Evolutionary conservation across 2,797 vertebrate species (phyloP), one percentile per base, ranked within the genome.

Genomic region (Crypturellus tataupa): DNA sequence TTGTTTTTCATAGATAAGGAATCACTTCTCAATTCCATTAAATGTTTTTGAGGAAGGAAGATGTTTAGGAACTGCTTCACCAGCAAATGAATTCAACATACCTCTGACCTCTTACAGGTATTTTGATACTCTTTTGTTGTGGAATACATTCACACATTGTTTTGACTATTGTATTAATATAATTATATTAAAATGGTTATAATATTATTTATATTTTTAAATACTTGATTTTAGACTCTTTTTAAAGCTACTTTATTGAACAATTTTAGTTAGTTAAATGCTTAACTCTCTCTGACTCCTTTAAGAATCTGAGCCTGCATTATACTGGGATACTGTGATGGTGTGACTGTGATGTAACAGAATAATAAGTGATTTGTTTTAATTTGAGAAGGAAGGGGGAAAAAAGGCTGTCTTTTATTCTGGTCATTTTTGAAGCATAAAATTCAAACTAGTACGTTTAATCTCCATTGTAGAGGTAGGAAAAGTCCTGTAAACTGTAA

Each of bases 61-160:
- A 15, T 98, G 97, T 96, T 97, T 99, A 95, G 99, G 99, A 76
- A 98, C 87, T 69, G 98, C 99, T 89, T 97, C 96, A 46, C 98
- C 99, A 68, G 97, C 95, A 59, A 98, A 98, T 94, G 99, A 99
- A 95, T 99, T 99, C 97, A 99, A 98, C 96, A 98, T 99, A 65
- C 99, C 99, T 20, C 97, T 99, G 95, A 97, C 98, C 67, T 99
- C 98, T 16, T 99, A 99, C 95, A 98, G 99, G 99, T 99, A 89
- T 31, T 85, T 23, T 24, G n/a, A 59, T 90, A 21, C 60, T 55
- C 9, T 56, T 80, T 60, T 76, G 20, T 62, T 1, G 4, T 25
- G 14, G 12, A 71, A 49, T 83, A 9, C 27, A 5, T 46, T 93
- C 63, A 69, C 76, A 59, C 8, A 6, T 70, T 67, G 27, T 62